Conservation (phyloP, 1,140 invertebrate species). For the Polyergus mexicanus region DNA sequence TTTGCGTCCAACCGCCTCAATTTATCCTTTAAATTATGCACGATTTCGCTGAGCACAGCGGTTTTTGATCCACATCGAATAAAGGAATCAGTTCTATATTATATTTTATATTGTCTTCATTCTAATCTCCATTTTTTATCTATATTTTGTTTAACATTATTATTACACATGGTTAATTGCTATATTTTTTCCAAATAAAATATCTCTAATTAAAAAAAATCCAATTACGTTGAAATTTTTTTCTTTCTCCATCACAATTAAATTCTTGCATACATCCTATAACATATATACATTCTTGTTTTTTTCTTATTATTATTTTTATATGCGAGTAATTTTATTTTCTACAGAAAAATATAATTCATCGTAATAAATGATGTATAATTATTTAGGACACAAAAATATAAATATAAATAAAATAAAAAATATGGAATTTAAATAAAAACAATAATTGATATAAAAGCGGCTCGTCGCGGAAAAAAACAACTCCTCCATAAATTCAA, state of each 20-base stretch:
- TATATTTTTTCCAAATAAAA: background rate
- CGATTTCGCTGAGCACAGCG: conserved; percentile 44
- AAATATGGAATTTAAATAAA: background rate
- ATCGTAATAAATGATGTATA: background rate
- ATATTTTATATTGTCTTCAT: background rate
- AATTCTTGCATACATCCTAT: background rate
- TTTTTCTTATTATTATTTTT: background rate
- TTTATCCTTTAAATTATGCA: conserved; percentile 73
- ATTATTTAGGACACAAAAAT: background rate
- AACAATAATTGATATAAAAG: conserved; percentile 66
- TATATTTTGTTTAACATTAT: background rate
- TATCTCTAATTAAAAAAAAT: background rate
- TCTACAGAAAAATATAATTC: background rate
- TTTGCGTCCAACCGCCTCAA: conserved; percentile 56
- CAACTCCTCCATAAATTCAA: conserved; percentile 36
- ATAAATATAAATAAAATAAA: no score
- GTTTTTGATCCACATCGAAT: conserved; percentile 64
- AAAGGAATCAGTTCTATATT: conserved; percentile 15
- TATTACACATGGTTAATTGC: background rate
- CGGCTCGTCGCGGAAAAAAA: background rate
- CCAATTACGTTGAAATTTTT: background rate
- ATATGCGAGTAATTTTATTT: background rate
- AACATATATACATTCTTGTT: background rate
- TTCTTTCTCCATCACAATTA: background rate
- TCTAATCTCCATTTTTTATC: background rate